Evolutionary conservation across 2,113 vertebrate species (phyloP).

Genomic region (Progne subis): DNA sequence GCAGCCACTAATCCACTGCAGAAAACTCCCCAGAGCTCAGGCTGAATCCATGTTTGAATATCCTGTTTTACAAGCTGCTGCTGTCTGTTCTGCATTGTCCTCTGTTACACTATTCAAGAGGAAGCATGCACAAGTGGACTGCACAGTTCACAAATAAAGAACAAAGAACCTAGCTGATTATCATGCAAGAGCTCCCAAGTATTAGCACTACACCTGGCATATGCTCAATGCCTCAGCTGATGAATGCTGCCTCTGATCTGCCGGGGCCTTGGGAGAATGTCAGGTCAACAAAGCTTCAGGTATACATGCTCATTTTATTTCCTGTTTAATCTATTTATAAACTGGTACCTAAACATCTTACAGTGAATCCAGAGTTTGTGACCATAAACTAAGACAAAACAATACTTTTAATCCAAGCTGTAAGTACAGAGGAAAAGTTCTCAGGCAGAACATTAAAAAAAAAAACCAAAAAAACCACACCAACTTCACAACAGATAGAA

Average conservation of each 20-base stretch:
- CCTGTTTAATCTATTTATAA: neutral
- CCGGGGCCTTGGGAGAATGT: neutral
- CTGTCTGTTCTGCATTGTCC: neutral
- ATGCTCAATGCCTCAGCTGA: neutral
- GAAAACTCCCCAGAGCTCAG: neutral
- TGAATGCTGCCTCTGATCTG: neutral
- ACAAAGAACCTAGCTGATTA: neutral
- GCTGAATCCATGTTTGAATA: neutral
- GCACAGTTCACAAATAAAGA: neutral
- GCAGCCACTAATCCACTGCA: neutral
- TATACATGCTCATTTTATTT: neutral
- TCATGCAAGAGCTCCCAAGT: neutral
- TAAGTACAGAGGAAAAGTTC: neutral
- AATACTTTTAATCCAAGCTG: neutral
- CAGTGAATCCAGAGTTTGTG: neutral
- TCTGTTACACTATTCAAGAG: neutral
- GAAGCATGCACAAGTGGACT: neutral
- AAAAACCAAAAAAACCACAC: neutral
- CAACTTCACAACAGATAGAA: neutral
- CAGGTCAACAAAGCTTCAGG: neutral
- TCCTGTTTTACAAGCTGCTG: neutral
- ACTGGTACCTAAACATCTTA: neutral
- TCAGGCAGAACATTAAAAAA: neutral
- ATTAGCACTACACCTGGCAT: neutral
- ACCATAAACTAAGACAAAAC: neutral